phyloP scores from a whole-genome alignment of 2,113 vertebrate species.

The Clarias magur region DNA sequence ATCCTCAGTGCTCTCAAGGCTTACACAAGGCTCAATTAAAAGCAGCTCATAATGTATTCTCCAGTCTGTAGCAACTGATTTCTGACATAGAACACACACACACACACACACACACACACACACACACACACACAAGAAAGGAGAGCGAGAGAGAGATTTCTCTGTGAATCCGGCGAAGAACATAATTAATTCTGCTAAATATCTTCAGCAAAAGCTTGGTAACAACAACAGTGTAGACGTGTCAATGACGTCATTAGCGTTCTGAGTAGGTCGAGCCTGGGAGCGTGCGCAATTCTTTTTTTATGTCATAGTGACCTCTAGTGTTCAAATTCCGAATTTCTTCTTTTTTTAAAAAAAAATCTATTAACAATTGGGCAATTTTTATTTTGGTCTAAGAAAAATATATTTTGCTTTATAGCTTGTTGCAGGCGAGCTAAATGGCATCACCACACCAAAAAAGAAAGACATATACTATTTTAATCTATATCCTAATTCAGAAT shows the following conservation, averaged over 20 bases:
- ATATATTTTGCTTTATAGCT: background rate
- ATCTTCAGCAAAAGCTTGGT: too few species aligned
- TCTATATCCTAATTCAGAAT: background rate
- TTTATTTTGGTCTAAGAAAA: background rate
- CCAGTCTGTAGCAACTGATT: background rate
- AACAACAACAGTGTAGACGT: background rate
- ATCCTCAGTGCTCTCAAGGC: background rate
- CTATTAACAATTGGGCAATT: background rate
- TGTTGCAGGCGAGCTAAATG: too few species aligned
- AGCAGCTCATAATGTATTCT: background rate
- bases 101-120: background rate
- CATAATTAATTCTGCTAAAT: too few species aligned
- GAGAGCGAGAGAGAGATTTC: too few species aligned
- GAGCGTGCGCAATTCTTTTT: background rate
- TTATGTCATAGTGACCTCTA: background rate
- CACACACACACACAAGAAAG: too few species aligned
- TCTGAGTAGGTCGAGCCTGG: background rate
- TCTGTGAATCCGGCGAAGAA: too few species aligned
- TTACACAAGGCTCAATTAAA: background rate
- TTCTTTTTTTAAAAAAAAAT: too few species aligned
- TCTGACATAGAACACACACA: background rate
- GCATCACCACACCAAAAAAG: too few species aligned
- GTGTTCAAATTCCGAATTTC: background rate
- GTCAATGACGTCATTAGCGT: background rate
- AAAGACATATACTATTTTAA: background rate